A percentile compares a stretch with the other conserved stretches of the same genome.
Conservation (phyloP, 2,888 invertebrate species). For the Syrphus vitripennis region DNA sequence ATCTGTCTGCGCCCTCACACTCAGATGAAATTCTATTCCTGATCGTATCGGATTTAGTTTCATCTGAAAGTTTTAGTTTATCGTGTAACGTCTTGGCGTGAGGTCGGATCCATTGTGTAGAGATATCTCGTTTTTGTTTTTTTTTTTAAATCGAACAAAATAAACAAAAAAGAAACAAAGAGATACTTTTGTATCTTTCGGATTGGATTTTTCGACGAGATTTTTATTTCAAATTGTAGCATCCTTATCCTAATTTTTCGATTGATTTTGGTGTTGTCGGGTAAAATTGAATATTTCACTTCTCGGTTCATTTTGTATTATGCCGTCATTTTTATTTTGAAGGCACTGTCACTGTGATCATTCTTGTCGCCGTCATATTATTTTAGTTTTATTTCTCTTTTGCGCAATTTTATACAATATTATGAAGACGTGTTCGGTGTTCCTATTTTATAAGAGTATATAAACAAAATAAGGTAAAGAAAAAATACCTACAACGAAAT, state of each 20-base stretch:
- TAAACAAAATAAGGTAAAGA: neutral
- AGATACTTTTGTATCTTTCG: slow-evolving; percentile 36
- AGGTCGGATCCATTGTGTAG: slow-evolving; percentile 72
- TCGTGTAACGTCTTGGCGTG: slow-evolving; percentile 76
- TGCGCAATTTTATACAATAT: neutral
- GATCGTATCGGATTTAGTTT: slow-evolving; percentile 75
- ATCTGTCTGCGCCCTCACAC: slow-evolving; percentile 70
- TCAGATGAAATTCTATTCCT: slow-evolving; percentile 74
- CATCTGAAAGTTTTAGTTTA: slow-evolving; percentile 75
- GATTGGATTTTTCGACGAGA: slow-evolving; percentile 24
- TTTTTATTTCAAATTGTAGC: neutral
- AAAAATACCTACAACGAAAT: slow-evolving; percentile 10
- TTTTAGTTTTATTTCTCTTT: neutral
- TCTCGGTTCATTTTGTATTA: neutral
- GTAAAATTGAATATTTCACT: slow-evolving; percentile 11
- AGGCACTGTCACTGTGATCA: neutral
- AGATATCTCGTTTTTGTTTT: neutral
- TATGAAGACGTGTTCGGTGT: neutral
- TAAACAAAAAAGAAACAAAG: slow-evolving; percentile 73
- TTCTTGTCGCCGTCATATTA: neutral
- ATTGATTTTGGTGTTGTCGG: neutral
- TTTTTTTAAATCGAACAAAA: slow-evolving; percentile 31
- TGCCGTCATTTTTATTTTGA: neutral
- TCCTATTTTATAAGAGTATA: neutral
- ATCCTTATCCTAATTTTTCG: neutral